Evolutionary conservation across 2,888 invertebrate genomes (phyloP).

Genomic region (Adelognathus sp.): DNA sequence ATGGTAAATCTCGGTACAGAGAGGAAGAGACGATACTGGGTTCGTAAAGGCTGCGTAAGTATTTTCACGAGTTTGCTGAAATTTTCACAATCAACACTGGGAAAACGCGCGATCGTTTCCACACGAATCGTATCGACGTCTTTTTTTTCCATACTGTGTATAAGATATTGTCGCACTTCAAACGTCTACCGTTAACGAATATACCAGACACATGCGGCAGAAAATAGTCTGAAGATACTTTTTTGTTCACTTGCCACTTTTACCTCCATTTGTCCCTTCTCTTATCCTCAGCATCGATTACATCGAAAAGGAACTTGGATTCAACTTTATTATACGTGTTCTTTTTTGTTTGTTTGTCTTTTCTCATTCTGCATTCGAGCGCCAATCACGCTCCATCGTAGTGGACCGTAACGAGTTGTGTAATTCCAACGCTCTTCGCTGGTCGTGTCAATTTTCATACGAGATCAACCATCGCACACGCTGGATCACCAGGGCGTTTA

Average conservation of each 20-base stretch:
- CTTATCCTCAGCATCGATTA: slow-evolving; percentile 64
- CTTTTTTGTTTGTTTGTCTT: slow-evolving; percentile 49
- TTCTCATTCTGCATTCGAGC: slow-evolving; percentile 52
- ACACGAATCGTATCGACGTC: too few relatives aligned
- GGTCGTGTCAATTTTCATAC: slow-evolving; percentile 36
- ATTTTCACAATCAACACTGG: too few relatives aligned
- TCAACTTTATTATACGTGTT: slow-evolving; percentile 70
- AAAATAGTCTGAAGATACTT: slow-evolving; percentile 73
- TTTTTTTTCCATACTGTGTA: slow-evolving; percentile 47
- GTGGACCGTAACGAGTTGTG: slow-evolving; percentile 60
- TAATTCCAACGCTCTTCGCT: slow-evolving; percentile 59
- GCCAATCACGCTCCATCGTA: slow-evolving; percentile 63
- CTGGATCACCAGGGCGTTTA: slow-evolving; percentile 46
- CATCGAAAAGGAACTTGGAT: slow-evolving; percentile 76
- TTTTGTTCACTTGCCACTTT: slow-evolving; percentile 63
- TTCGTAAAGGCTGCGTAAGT: too few relatives aligned
- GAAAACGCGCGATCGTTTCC: too few relatives aligned
- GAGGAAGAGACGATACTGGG: too few relatives aligned
- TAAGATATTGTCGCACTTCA: slow-evolving; percentile 73
- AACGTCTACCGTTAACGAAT: slow-evolving; percentile 33
- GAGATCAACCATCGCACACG: too few relatives aligned
- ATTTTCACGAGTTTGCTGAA: too few relatives aligned
- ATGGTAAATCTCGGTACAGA: too few relatives aligned
- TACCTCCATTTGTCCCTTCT: slow-evolving; percentile 32
- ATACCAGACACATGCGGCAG: slow-evolving; percentile 69